These are phyloP conservation scores for Pseudobourletiella spinata DNA, from an alignment of 1,140 invertebrate genomes.

Conservation along the genomic window DNA sequence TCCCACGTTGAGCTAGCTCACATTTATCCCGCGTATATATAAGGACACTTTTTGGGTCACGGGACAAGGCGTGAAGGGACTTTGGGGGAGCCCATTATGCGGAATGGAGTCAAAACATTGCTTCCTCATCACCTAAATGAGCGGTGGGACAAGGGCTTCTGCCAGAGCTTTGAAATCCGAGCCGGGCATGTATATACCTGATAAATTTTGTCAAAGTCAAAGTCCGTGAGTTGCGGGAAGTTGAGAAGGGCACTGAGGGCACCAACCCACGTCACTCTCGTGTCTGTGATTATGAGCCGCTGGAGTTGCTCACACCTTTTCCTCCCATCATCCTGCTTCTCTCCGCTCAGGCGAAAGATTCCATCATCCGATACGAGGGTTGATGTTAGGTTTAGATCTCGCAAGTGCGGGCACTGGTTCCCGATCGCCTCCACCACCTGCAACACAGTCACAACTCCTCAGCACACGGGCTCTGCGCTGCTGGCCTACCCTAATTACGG, in stretches of 20 bases:
- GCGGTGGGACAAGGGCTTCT: too few species aligned
- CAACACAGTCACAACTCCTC: not conserved
- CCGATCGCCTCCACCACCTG: constrained; percentile 37
- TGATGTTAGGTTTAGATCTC: constrained; percentile 38
- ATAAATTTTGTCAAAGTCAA: constrained; percentile 40
- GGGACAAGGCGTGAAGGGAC: too few species aligned
- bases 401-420: constrained; percentile 34
- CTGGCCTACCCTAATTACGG: too few species aligned
- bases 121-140: too few species aligned
- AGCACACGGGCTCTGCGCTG: too few species aligned
- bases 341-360: constrained; percentile 34
- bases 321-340: constrained; percentile 22
- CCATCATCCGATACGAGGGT: constrained; percentile 39
- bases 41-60: too few species aligned
- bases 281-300: constrained; percentile 38
- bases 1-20: too few species aligned
- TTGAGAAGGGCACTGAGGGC: constrained; percentile 34
- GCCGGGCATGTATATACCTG: too few species aligned
- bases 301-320: constrained; percentile 35
- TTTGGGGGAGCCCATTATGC: too few species aligned
- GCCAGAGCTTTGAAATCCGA: too few species aligned
- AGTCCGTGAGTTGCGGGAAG: constrained; percentile 37
- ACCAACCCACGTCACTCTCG: constrained; percentile 34
- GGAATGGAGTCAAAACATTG: too few species aligned
- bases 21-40: too few species aligned